Percentiles rank a stretch among this genome's conserved stretches.
Conservation (phyloP, 2,797 vertebrate genomes). For the Sitta carolinensis region DNA sequence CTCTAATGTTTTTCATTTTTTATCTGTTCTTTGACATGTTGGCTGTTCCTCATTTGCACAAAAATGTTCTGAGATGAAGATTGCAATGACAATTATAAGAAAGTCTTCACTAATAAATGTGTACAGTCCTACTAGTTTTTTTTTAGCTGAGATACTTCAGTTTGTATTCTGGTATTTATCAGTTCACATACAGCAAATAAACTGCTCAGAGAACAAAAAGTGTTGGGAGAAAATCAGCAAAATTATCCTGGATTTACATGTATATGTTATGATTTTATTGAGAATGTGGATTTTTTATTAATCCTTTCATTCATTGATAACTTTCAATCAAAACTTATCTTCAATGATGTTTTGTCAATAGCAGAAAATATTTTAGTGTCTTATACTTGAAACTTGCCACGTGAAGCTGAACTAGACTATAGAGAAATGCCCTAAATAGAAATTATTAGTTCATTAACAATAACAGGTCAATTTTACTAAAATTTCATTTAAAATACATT, state of each 20-base stretch:
- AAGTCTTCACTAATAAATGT: neutral
- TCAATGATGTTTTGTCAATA: neutral
- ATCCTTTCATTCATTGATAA: neutral
- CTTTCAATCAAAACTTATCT: neutral
- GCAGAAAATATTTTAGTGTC: neutral
- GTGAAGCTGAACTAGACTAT: neutral
- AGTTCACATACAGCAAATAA: neutral
- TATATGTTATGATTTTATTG: neutral
- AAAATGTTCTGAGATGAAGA: neutral
- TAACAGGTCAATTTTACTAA: neutral
- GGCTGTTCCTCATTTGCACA: neutral
- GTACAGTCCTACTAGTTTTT: neutral
- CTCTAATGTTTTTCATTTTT: neutral
- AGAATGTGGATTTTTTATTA: neutral
- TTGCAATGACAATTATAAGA: neutral
- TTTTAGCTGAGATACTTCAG: neutral
- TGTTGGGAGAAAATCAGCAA: neutral
- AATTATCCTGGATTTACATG: neutral
- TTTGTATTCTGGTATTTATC: neutral
- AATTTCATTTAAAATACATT: neutral
- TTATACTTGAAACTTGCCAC: neutral
- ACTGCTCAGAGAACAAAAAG: neutral
- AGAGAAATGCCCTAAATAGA: neutral
- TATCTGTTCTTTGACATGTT: neutral
- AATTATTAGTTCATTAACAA: neutral